Percentiles rank a stretch among this genome's conserved stretches.
These are phyloP conservation scores for Aethes cnicana DNA, from an alignment of 2,888 invertebrate species.

Conservation along the genomic window DNA sequence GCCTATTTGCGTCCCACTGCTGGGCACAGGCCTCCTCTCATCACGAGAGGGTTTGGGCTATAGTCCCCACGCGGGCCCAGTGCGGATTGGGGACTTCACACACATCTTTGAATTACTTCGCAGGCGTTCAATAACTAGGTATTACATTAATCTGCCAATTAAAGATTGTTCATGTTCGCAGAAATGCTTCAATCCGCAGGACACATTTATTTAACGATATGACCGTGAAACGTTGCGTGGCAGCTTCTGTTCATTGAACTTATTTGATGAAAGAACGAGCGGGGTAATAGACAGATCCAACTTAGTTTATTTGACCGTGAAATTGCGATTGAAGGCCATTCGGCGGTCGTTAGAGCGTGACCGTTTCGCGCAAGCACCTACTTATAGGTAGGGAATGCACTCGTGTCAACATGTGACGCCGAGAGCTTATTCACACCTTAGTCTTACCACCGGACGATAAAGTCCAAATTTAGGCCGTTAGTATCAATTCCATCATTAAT, in stretches of 20 bases:
- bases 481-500: too few species aligned
- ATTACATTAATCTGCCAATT: too few species aligned
- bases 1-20: too few species aligned
- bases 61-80: too few species aligned
- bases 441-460: not conserved
- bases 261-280: constrained; percentile 11
- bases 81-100: too few species aligned
- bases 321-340: constrained; percentile 30
- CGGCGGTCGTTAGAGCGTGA: constrained; percentile 24
- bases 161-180: constrained; percentile 22
- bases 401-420: not conserved
- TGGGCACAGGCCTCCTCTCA: too few species aligned
- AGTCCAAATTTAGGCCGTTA: not conserved
- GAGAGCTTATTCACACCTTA: not conserved
- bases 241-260: constrained; percentile 25
- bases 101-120: too few species aligned
- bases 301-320: constrained; percentile 32
- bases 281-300: constrained; percentile 31
- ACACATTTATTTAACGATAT: constrained; percentile 11
- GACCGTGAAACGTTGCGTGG: constrained; percentile 19
- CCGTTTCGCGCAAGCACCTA: constrained; percentile 28
- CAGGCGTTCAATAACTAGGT: too few species aligned
- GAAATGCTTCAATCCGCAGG: not conserved
- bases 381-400: constrained; percentile 21
- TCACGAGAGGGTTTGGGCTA: too few species aligned